These are phyloP conservation scores for Mixornis gularis DNA, from an alignment of 2,113 vertebrate species.

Conservation along the genomic window DNA sequence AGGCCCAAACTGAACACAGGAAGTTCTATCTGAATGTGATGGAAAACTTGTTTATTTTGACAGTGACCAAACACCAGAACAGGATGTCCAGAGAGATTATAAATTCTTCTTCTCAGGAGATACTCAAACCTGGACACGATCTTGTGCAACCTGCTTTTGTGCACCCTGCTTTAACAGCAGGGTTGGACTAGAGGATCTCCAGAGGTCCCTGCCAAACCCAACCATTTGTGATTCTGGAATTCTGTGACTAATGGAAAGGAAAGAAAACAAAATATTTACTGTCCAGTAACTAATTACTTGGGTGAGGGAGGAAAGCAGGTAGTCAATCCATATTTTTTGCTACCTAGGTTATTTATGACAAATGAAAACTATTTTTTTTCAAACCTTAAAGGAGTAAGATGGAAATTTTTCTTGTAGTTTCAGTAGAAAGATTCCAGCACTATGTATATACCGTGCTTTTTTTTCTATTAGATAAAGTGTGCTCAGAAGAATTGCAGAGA, in stretches of 20 bases:
- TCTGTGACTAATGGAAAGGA: background rate
- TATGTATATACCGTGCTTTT: fast-evolving
- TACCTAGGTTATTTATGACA: background rate
- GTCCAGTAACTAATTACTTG: background rate
- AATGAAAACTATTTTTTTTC: background rate
- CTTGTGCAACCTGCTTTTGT: background rate
- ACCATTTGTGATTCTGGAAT: background rate
- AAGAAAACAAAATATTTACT: background rate
- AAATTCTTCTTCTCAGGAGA: background rate
- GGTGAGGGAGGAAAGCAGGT: background rate
- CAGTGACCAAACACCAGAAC: background rate
- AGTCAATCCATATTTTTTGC: background rate
- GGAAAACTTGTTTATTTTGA: background rate
- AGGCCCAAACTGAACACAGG: background rate
- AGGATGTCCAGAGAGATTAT: background rate
- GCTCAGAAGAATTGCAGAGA: background rate
- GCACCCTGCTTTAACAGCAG: background rate
- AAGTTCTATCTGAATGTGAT: background rate
- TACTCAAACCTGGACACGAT: background rate
- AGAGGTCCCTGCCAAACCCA: background rate
- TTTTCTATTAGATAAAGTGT: background rate
- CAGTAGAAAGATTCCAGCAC: background rate
- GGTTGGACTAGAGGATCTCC: background rate
- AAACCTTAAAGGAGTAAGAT: background rate
- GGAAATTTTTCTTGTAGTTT: background rate